A percentile compares a stretch with the other conserved stretches of the same genome.
Conservation (phyloP, 2,888 invertebrate species). For the Campoletis raptor region DNA sequence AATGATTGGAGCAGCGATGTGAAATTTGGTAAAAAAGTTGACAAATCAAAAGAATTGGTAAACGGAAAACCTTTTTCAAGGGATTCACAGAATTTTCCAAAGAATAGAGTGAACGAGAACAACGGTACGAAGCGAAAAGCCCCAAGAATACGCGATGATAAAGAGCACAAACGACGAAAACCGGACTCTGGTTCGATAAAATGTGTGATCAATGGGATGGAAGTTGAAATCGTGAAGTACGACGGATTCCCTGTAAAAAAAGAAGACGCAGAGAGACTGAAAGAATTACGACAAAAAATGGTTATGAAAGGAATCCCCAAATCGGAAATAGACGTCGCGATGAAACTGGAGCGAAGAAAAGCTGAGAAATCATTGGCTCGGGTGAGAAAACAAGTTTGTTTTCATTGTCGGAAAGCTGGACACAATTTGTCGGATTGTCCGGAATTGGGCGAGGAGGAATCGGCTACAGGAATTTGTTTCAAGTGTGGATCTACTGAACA, state of each 20-base stretch:
- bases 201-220: constrained; percentile 88
- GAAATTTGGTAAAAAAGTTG: constrained; percentile 64
- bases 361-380: constrained; percentile 90
- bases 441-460: constrained; percentile 87
- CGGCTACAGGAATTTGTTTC: constrained; percentile 91
- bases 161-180: constrained; percentile 81
- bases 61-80: neutral
- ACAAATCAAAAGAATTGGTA: constrained; percentile 14
- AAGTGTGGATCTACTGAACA: constrained; percentile 97
- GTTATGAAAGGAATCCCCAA: constrained; percentile 89
- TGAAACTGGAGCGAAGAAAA: constrained; percentile 90
- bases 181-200: constrained; percentile 84
- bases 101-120: neutral
- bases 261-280: constrained; percentile 89
- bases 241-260: constrained; percentile 91
- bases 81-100: neutral
- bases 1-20: constrained; percentile 73
- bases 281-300: constrained; percentile 88
- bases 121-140: constrained; percentile 76
- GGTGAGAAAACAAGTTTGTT: constrained; percentile 90
- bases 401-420: constrained; percentile 92
- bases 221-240: constrained; percentile 87
- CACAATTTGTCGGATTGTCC: constrained; percentile 94
- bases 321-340: constrained; percentile 88
- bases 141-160: constrained; percentile 85